Percentiles rank a stretch among this genome's conserved stretches.
These are phyloP conservation scores for Acrocyrtus sp. DNA, from an alignment of 2,888 invertebrate genomes.

Conservation along the genomic window DNA sequence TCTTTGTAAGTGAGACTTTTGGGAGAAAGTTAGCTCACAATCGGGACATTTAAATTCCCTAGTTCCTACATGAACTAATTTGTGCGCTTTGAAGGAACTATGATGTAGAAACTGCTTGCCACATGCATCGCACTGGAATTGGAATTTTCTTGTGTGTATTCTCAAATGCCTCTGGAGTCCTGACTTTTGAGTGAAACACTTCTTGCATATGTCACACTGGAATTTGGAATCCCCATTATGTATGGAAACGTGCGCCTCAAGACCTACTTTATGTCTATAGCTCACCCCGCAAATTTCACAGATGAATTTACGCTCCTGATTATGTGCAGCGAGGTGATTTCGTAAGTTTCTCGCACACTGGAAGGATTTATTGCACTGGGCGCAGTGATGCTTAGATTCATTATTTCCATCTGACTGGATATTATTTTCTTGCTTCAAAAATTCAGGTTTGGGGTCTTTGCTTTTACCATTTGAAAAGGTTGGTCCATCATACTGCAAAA, in stretches of 20 bases:
- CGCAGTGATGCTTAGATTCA: slow-evolving; percentile 1
- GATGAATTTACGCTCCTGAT: slow-evolving; percentile 63
- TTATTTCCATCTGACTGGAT: neutral
- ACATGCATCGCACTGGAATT: slow-evolving; percentile 73
- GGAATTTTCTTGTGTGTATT: slow-evolving; percentile 71
- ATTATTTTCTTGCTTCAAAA: no score
- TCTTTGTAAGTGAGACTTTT: slow-evolving; percentile 75
- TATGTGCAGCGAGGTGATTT: slow-evolving; percentile 15
- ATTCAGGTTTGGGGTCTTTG: no score
- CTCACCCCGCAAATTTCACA: slow-evolving; percentile 72
- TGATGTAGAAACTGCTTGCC: slow-evolving; percentile 76
- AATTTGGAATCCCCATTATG: slow-evolving; percentile 68
- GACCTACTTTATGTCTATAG: slow-evolving; percentile 73
- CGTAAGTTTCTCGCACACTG: slow-evolving; percentile 12
- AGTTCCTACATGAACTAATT: slow-evolving; percentile 73
- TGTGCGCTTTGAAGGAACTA: slow-evolving; percentile 77
- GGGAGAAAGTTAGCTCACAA: slow-evolving; percentile 74
- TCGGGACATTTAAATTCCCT: slow-evolving; percentile 73
- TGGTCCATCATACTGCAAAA: no score
- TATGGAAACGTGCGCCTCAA: slow-evolving; percentile 73
- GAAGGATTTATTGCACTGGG: slow-evolving; percentile 2
- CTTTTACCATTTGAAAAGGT: slow-evolving; percentile 12
- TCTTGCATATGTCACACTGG: slow-evolving; percentile 72
- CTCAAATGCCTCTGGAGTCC: slow-evolving; percentile 73
- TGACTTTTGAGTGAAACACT: slow-evolving; percentile 73